Conservation (phyloP, 2,888 invertebrate genomes). For the Gastrophysa polygoni region DNA sequence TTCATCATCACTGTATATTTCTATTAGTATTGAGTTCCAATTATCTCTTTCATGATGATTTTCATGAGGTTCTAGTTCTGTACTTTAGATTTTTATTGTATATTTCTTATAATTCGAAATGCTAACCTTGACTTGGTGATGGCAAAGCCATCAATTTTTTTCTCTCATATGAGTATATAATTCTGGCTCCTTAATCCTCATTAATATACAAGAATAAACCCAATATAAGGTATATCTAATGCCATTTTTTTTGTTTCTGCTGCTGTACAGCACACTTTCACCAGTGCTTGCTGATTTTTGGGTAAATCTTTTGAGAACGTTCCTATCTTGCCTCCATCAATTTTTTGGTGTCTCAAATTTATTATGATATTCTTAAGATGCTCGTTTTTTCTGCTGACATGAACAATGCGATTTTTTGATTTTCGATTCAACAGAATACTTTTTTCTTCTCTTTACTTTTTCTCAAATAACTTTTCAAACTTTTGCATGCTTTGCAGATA, state of each 20-base stretch:
- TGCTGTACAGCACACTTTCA: background rate
- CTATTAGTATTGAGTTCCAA: no score
- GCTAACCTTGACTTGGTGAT: background rate
- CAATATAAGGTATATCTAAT: background rate
- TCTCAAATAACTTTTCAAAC: background rate
- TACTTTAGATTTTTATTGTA: no score
- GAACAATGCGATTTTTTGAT: background rate
- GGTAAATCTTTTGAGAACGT: slow-evolving; percentile 2
- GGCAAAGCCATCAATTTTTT: background rate
- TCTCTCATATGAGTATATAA: slow-evolving; percentile 4
- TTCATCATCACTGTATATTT: no score
- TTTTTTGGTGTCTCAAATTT: background rate
- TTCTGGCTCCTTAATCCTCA: slow-evolving; percentile 3
- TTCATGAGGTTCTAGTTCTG: no score
- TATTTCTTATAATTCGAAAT: no score
- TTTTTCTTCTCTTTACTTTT: background rate
- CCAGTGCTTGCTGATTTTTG: background rate
- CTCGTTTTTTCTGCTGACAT: background rate
- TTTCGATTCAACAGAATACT: background rate
- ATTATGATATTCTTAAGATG: background rate
- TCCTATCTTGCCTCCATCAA: background rate
- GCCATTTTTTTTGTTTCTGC: background rate
- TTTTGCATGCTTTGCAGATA: background rate
- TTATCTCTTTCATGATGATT: no score
- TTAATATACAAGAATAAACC: slow-evolving; percentile 5